Base-by-base conservation (phyloP, 30 jellyfish, hydroid and myxozoan genomes). In the Aurelia coerulea region DNA sequence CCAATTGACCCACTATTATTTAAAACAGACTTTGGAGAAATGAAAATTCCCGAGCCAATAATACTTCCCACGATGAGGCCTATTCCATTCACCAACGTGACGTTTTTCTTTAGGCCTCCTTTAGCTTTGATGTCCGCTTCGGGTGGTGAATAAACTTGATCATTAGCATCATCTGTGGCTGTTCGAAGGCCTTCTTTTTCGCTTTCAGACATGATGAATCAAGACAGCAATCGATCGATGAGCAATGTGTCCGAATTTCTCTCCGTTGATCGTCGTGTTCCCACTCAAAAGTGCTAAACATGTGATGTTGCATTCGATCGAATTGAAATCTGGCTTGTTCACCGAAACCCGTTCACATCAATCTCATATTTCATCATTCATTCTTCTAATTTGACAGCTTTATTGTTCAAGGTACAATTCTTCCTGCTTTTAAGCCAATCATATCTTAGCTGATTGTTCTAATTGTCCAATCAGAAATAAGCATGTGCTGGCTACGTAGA, bases 51-150 rank as follows among this genome's bases (percentile, higher is more conserved):
- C 2, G 96, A 84, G 19, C 97, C 97, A 59, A 91, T 91, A 85
- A 91, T 91, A 60, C 96, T 77, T 6, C 97, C 97, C 14, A 91
- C 97, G 53, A 91, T 85, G 10, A 91, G 92, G 71, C 97, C 97
- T 60, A 85, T 60, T 11, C 97, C 97, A 56, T 88, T 88, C 56
- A 79, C 29, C 59, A 88, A 62, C 72, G 88, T 78, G 37, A 88
- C 96, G 70, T 80, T 88, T 51, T 88, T 88, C 78, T 88, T 88
- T 60, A 88, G 73, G 52, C 91, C 92, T 39, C 87, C 96, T 7
- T 79, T 16, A 4, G 63, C 69, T 56, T 60, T 60, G 52, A 83
- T 83, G 58, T 83, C 92, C 5, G 92, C 50, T 64, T 83, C 92
- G 59, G 92, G 92, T 23, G 92, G 92, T 6, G 92, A 70, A 41